These are phyloP conservation scores for Illadopsis cleaveri DNA, from an alignment of 2,113 vertebrate genomes.

Conservation along the genomic window DNA sequence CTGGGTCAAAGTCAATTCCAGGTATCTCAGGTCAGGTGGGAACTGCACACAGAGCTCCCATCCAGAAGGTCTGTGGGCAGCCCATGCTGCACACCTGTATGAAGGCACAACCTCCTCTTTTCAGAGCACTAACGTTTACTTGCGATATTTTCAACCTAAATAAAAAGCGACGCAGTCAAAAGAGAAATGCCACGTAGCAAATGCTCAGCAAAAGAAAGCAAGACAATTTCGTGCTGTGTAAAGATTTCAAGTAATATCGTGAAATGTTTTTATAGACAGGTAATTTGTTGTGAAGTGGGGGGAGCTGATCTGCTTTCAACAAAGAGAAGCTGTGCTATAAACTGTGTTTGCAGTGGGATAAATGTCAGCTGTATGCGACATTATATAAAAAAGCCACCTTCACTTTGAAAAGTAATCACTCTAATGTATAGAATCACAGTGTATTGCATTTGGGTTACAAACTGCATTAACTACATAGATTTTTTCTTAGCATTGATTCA, in stretches of 20 bases:
- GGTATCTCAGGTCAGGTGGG: neutral
- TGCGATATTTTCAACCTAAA: neutral
- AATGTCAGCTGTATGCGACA: neutral
- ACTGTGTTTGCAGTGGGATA: neutral
- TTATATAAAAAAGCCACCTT: neutral
- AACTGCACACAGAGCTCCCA: neutral
- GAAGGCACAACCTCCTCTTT: neutral
- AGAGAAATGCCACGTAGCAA: neutral
- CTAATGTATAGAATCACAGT: neutral
- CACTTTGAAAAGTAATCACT: neutral
- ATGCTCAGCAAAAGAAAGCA: neutral
- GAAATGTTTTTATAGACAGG: constrained; percentile 17
- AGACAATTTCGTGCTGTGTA: constrained; percentile 35
- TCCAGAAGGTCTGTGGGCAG: neutral
- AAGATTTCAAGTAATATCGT: neutral
- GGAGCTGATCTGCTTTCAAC: neutral
- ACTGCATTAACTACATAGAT: neutral
- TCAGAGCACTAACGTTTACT: neutral
- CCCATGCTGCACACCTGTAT: neutral
- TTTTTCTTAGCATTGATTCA: constrained; percentile 37
- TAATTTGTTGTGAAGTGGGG: neutral
- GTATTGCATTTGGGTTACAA: neutral
- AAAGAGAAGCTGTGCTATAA: neutral
- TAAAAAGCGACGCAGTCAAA: neutral
- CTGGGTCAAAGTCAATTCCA: neutral